phyloP scores from a whole-genome alignment of 2,888 invertebrate genomes.

The Nemotelus nigrinus region DNA sequence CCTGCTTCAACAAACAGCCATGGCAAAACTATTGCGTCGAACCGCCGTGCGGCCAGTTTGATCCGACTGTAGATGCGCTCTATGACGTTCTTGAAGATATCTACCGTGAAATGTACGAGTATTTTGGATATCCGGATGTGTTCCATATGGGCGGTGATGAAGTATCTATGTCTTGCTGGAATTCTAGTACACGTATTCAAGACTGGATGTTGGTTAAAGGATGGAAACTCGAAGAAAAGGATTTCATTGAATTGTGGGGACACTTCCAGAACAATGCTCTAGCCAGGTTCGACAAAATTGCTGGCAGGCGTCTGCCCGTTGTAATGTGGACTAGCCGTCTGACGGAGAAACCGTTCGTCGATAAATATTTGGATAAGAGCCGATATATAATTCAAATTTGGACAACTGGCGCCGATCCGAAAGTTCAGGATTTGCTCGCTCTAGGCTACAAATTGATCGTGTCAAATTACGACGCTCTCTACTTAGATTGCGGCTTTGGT shows the following conservation, averaged over 20 bases:
- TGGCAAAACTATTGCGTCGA: conserved; percentile 80
- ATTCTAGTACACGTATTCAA: conserved; percentile 73
- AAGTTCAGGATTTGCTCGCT: conserved; percentile 73
- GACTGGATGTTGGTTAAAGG: conserved; percentile 74
- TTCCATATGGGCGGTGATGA: conserved; percentile 94
- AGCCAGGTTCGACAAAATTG: conserved; percentile 58
- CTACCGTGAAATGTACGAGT: conserved; percentile 76
- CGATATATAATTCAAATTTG: conserved; percentile 87
- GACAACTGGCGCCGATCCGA: conserved; percentile 75
- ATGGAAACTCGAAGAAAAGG: conserved; percentile 70
- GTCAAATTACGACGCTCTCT: conserved; percentile 87
- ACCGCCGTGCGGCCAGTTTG: conserved; percentile 86
- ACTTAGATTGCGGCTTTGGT: conserved; percentile 86
- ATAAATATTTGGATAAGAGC: conserved; percentile 73
- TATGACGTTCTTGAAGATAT: conserved; percentile 77
- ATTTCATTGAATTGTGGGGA: conserved; percentile 77
- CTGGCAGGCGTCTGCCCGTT: conserved; percentile 70
- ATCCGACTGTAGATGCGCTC: conserved; percentile 75
- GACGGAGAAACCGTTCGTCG: conserved; percentile 73
- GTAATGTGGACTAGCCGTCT: conserved; percentile 86
- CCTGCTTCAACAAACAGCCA: conserved; percentile 79
- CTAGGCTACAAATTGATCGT: conserved; percentile 81
- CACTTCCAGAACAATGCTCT: conserved; percentile 72
- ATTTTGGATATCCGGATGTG: conserved; percentile 70
- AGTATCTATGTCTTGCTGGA: conserved; percentile 78